Evolutionary conservation across 2,797 vertebrate genomes (phyloP), one percentile per base, ranked within the genome.

Genomic region (Esox masquinongy): DNA sequence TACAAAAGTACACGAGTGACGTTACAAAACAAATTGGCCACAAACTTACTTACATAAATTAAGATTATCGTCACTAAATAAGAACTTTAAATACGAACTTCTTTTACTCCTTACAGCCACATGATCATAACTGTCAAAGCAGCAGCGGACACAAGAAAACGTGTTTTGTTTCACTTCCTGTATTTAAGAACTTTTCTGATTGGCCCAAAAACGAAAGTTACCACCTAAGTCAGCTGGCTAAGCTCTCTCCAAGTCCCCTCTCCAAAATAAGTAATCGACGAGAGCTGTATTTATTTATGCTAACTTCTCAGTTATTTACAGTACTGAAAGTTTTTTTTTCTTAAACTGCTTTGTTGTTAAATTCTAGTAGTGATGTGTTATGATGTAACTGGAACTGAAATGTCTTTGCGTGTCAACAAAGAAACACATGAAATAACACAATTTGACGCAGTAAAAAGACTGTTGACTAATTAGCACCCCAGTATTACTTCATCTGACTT

Each of bases 151-250:
- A 67, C 31, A 19, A 34, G 26, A 29, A 64, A 22, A 49, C 15
- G 26, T 93, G 90, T 93, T 92, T 89, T 92, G 81, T 81, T 92
- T 87, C 85, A 92, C 92, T 93, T 93, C 93, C 92, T 91, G 91
- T 26, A 77, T 85, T 66, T 90, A 81, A 77, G 39, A 61, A 61
- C 56, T 26, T 14, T 24, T 61, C 56, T 26, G 56, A 61, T 61
- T 61, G 56, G 88, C 74, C 82, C 87, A 86, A 86, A 86, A 81
- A 85, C 66, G 31, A 56, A 34, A n/a, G 47, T 1, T 47, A 0
- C 2, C 3, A 15, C 0, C 80, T 9, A 0, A 0, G 43, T 0
- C n/a, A 26, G 56, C n/a, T n/a, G n/a, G n/a, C n/a, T n/a, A n/a
- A n/a, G n/a, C n/a, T n/a, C n/a, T n/a, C n/a, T n/a, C n/a, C n/a